Percentiles rank a stretch among this genome's conserved stretches.
Conservation (phyloP, 2,113 vertebrate species). For the Gambusia holbrooki region DNA sequence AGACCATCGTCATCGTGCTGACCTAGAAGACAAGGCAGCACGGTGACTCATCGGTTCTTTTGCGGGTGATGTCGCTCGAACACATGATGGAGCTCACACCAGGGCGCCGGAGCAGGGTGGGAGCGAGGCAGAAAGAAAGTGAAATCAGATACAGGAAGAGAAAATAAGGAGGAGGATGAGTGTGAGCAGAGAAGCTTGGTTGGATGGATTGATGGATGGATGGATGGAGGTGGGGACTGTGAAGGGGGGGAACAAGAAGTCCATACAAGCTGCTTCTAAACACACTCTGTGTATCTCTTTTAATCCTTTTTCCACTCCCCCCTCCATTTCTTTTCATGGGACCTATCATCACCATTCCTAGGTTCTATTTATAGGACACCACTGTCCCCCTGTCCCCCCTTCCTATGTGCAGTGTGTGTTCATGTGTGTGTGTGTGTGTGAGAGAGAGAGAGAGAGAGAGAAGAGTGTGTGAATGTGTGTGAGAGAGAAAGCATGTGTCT, state of each 20-base stretch:
- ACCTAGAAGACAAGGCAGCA: constrained; percentile 28
- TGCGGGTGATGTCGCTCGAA: constrained; percentile 52
- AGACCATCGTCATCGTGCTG: constrained; percentile 38
- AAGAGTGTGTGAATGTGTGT: constrained; percentile 24
- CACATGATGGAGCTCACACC: constrained; percentile 54
- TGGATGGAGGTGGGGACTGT: background rate
- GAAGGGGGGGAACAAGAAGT: constrained; percentile 43
- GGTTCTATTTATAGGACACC: constrained; percentile 76
- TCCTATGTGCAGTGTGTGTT: constrained; percentile 37
- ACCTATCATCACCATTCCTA: constrained; percentile 80
- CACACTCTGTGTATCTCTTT: constrained; percentile 65
- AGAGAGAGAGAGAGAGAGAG: constrained; percentile 15
- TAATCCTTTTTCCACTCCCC: constrained; percentile 79
- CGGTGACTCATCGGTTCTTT: constrained; percentile 63
- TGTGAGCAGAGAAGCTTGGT: background rate
- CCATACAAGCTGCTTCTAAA: constrained; percentile 38
- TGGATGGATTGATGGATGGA: background rate
- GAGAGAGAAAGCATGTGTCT: constrained; percentile 9
- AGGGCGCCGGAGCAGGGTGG: constrained; percentile 15
- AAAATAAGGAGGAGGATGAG: constrained; percentile 14
- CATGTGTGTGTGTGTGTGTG: constrained; percentile 10
- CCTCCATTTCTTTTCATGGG: constrained; percentile 74
- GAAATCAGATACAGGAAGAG: constrained; percentile 3
- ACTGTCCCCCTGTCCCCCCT: constrained; percentile 59
- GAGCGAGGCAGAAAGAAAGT: background rate